Base-by-base conservation (phyloP, 2,797 vertebrate genomes). In the Heterohyrax brucei region DNA sequence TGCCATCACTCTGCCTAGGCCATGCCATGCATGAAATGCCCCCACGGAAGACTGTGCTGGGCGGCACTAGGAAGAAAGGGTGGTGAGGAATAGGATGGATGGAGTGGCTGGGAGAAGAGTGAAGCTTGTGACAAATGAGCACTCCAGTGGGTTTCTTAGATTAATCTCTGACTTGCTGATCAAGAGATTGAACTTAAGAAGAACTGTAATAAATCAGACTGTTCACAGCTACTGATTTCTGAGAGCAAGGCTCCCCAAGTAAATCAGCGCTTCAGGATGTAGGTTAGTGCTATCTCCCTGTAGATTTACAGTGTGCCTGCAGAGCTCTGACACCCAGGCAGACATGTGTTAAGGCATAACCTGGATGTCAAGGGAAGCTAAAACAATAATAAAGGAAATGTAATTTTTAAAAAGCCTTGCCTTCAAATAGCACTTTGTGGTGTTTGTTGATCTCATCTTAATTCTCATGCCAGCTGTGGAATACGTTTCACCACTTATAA, bases 131-230 rank as follows among this genome's bases (percentile, higher is more conserved):
- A 94, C 79, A 88, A 80, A 88, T 46, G 75, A 93, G 73, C 30
- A 24, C 39, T 59, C 4, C 30, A 50, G 59, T 80, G 73, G 22
- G 39, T 22, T 87, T 87, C 33, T 84, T 89, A 83, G 81, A 89
- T 94, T 83, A 85, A 81, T 85, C 33, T 59, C 86, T 85, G 75
- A 80, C 62, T 93, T 93, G 48, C 39, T 85, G 76, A 78, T 92
- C 33, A 76, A 87, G 91, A 86, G 76, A 44, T 3, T 53, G 88
- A 92, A 82, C 28, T 78, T 96, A 92, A 84, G 89, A 95, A 70
- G 33, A 18, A n/a, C 46, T n/a, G 30, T 46, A 59, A 93, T 92
- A 91, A 93, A 93, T 94, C 73, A 95, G 82, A 48, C 86, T 46
- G 46, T 59, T 95, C 68, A n/a, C 64, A 87, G 56, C 79, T 79